These are phyloP conservation scores for Selene dorsalis DNA, from an alignment of 2,797 vertebrate genomes.

Conservation along the genomic window DNA sequence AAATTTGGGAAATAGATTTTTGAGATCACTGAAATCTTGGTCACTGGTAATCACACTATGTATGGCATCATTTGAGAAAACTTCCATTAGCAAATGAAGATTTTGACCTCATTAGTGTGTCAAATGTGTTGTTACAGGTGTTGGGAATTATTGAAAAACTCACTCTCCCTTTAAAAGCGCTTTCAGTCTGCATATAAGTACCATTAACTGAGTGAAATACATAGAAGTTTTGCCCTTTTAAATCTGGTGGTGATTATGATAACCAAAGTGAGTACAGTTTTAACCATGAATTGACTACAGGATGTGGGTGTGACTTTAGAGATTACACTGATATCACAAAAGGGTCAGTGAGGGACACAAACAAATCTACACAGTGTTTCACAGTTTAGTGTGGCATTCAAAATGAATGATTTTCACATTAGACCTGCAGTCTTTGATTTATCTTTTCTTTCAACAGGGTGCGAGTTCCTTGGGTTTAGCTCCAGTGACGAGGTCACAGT, in stretches of 20 bases:
- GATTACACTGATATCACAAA: no score
- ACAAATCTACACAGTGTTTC: neutral
- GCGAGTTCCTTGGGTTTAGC: constrained; percentile 82
- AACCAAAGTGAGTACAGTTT: no score
- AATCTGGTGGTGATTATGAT: no score
- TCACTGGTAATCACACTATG: neutral
- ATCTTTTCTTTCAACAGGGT: constrained; percentile 75
- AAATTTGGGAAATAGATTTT: neutral
- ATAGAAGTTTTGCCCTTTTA: neutral
- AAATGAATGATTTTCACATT: neutral
- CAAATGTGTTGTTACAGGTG: neutral
- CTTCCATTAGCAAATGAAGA: neutral
- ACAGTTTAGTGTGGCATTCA: neutral
- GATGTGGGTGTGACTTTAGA: no score
- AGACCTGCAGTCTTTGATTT: neutral
- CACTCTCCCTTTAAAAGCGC: no score
- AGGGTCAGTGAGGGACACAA: neutral
- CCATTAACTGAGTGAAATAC: neutral
- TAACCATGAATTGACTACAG: no score
- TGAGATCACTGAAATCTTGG: neutral
- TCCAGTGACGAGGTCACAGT: constrained; percentile 80
- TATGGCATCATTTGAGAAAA: neutral
- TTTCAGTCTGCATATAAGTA: neutral
- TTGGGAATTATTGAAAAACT: neutral
- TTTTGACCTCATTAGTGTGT: neutral